phyloP scores from a whole-genome alignment of 2,888 invertebrate species.

The Chorisops tibialis region DNA sequence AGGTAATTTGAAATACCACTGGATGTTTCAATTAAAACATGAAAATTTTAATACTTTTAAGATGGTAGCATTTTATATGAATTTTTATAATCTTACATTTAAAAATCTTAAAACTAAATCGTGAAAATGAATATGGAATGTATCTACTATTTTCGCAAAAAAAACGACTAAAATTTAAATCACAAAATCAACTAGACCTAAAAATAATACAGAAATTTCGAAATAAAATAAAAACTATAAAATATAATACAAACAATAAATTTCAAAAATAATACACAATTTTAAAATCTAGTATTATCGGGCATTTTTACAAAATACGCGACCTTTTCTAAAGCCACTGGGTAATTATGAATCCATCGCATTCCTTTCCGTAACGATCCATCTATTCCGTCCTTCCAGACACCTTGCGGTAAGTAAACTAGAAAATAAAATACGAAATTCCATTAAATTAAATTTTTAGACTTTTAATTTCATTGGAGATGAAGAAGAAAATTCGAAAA shows the following conservation, averaged over 20 bases:
- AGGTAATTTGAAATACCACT: no score
- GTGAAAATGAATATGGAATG: no score
- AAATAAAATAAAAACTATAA: neutral
- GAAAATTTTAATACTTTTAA: no score
- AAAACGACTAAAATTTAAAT: no score
- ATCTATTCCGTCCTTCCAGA: constrained; percentile 91
- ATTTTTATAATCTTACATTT: no score
- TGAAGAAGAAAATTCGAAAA: neutral
- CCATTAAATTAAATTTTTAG: neutral
- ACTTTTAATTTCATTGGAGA: neutral
- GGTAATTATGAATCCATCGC: constrained; percentile 86
- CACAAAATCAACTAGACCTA: neutral
- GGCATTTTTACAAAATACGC: constrained; percentile 83
- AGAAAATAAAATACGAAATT: constrained; percentile 36
- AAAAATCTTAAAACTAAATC: no score
- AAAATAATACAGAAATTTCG: neutral
- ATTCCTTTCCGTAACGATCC: constrained; percentile 81
- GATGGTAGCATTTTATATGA: no score
- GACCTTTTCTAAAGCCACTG: constrained; percentile 72
- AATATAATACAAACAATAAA: constrained; percentile 27
- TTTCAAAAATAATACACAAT: constrained; percentile 27
- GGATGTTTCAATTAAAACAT: no score
- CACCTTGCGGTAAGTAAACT: constrained; percentile 86
- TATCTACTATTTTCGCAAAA: no score
- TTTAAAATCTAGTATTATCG: constrained; percentile 73